A percentile compares a stretch with the other conserved stretches of the same genome.
Evolutionary conservation across 2,888 invertebrate species (phyloP).

Genomic region (Apantesis nais): DNA sequence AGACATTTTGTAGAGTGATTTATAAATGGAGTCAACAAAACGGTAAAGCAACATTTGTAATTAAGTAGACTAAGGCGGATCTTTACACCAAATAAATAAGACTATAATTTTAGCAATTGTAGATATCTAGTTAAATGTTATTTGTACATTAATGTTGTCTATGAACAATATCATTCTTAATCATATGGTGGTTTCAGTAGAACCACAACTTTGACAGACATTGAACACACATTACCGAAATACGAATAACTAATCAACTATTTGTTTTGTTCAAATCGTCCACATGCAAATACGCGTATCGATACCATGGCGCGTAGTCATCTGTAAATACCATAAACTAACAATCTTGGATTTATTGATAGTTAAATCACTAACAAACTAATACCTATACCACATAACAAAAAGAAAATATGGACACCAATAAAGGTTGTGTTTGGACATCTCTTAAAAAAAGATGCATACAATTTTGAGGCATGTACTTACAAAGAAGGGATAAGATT

Average conservation of each 20-base stretch:
- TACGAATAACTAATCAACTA: neutral
- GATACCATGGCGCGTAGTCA: neutral
- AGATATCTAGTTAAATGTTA: constrained; percentile 72
- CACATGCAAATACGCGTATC: neutral
- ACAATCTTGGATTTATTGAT: neutral
- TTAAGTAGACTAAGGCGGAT: constrained; percentile 74
- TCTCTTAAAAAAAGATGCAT: neutral
- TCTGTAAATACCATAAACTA: neutral
- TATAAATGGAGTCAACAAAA: constrained; percentile 47
- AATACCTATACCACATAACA: neutral
- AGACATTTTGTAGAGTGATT: constrained; percentile 52
- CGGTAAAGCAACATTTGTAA: constrained; percentile 58
- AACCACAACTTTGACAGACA: too few relatives aligned
- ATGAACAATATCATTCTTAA: constrained; percentile 44
- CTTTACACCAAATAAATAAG: constrained; percentile 85
- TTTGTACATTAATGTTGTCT: constrained; percentile 72
- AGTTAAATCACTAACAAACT: neutral
- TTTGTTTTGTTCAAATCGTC: neutral
- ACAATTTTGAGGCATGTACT: neutral
- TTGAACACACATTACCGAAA: neutral
- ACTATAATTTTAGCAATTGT: constrained; percentile 72
- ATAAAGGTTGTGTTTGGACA: neutral
- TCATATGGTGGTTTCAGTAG: too few relatives aligned
- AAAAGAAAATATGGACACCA: neutral
- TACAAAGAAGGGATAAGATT: neutral